Evolutionary conservation across 2,888 invertebrate species (phyloP), one percentile per base, ranked within the genome.

Genomic region (Drosophila pegasa): DNA sequence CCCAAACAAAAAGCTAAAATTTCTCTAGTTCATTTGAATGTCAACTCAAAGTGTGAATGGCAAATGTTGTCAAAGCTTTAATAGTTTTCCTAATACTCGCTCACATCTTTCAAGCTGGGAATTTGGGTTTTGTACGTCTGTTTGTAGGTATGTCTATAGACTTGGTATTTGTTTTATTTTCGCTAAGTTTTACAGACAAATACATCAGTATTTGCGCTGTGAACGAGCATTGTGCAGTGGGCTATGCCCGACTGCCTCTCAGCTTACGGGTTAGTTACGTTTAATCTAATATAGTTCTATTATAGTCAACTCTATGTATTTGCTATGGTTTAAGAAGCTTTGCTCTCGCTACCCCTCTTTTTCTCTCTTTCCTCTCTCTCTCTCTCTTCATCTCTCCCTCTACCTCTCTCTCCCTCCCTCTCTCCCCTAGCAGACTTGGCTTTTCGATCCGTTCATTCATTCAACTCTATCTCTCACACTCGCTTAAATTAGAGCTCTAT

Each of bases 401-500:
- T 12, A 12, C 6, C 12, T 2, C 35, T 12, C 18, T 10, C 2
- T 14, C 7, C 1, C 14, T 40, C 40, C 7, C 18, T 10, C 38
- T 18, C 14, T 41, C 22, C 14, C 8, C 10, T 6, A 3, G 10
- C 45, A 45, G 25, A 45, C 45, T 45, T 16, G 27, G 27, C 45
- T 45, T 27, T 25, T 25, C 25, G 25, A 9, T 40, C 5, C 25
- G 10, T 1, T 45, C 45, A 45, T 16, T 45, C 45, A 45, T 8
- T 12, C 27, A 16, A 12, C 12, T 10, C 10, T 43, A 2, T 14
- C 14, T 22, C 8, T 27, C 43, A 27, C 43, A 16, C 25, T 9
- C 4, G n/a, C 45, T 58, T 64, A 56, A 12, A 25, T 37, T 43
- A 18, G 2, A 40, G n/a, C 43, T 45, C 20, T 48, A 58, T 50